These are phyloP conservation scores for Polypedilum pembai DNA, from an alignment of 1,140 invertebrate genomes.

Conservation along the genomic window DNA sequence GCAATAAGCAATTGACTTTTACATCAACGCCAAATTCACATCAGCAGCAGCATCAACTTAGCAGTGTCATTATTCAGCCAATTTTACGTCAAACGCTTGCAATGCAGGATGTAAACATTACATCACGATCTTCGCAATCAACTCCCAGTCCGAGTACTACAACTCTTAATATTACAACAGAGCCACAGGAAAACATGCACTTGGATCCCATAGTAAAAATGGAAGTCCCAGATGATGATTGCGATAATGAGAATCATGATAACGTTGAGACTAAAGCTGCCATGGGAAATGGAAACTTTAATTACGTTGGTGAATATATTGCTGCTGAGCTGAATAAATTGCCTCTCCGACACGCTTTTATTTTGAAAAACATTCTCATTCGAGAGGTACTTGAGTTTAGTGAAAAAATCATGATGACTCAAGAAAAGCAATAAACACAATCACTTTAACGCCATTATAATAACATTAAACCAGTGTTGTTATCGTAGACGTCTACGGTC, in stretches of 20 bases:
- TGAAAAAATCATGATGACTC: constrained; percentile 3
- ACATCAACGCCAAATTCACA: background rate
- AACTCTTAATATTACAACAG: background rate
- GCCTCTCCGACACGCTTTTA: background rate
- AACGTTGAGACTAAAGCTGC: background rate
- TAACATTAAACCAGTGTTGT: too few species aligned
- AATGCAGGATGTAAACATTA: background rate
- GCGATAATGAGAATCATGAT: background rate
- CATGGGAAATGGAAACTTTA: constrained; percentile 6
- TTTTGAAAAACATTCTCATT: constrained; percentile 13
- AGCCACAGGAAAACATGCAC: background rate
- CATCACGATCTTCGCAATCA: constrained; percentile 20
- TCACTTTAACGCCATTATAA: too few species aligned
- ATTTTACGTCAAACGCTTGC: background rate
- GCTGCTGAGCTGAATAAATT: constrained; percentile 17
- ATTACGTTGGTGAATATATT: constrained; percentile 16
- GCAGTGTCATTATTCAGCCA: background rate
- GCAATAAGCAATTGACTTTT: background rate
- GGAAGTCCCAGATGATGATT: constrained; percentile 22
- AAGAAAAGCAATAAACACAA: background rate
- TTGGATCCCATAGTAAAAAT: constrained; percentile 22
- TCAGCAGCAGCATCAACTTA: background rate
- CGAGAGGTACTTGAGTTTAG: background rate
- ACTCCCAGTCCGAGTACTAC: constrained; percentile 10
- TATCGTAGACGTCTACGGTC: too few species aligned